A percentile compares a stretch with the other conserved stretches of the same genome.
Evolutionary conservation across 2,888 invertebrate genomes (phyloP).

Genomic region (Drosophila trichaetosa): DNA sequence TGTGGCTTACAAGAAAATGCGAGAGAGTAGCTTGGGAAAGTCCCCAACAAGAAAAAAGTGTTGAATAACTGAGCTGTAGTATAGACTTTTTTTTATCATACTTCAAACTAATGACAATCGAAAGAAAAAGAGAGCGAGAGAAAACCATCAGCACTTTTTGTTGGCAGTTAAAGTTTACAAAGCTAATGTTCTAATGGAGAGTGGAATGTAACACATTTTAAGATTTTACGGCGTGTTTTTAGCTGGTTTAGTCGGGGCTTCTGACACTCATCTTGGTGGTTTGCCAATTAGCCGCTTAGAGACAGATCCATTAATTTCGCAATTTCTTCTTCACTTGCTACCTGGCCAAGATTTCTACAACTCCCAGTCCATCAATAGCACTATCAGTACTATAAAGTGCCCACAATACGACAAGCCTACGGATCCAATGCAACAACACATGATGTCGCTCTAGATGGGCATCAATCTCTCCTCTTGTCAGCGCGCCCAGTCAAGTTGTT

Average conservation of each 20-base stretch:
- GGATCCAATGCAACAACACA: conserved; percentile 27
- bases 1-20: conserved; percentile 45
- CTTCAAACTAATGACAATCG: conserved; percentile 13
- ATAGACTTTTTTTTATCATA: neutral
- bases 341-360: conserved; percentile 3
- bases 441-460: conserved; percentile 58
- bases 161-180: neutral
- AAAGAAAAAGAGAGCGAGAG: neutral
- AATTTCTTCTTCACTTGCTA: conserved; percentile 1
- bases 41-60: conserved; percentile 4
- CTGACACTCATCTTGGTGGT: neutral
- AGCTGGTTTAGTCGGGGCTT: neutral
- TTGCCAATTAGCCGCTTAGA: conserved; percentile 8
- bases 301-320: conserved; percentile 7
- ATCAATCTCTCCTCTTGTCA: conserved; percentile 74
- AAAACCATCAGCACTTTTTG: conserved; percentile 2
- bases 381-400: conserved; percentile 33
- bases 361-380: conserved; percentile 30
- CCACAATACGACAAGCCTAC: conserved; percentile 41
- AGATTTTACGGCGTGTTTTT: neutral
- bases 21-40: conserved; percentile 24
- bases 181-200: neutral
- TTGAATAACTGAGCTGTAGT: conserved; percentile 14
- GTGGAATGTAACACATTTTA: neutral
- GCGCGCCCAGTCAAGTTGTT: conserved; percentile 74